Conservation (phyloP, 37 sponge, comb jelly and placozoan genomes). For the Cliona cf. orientalis region DNA sequence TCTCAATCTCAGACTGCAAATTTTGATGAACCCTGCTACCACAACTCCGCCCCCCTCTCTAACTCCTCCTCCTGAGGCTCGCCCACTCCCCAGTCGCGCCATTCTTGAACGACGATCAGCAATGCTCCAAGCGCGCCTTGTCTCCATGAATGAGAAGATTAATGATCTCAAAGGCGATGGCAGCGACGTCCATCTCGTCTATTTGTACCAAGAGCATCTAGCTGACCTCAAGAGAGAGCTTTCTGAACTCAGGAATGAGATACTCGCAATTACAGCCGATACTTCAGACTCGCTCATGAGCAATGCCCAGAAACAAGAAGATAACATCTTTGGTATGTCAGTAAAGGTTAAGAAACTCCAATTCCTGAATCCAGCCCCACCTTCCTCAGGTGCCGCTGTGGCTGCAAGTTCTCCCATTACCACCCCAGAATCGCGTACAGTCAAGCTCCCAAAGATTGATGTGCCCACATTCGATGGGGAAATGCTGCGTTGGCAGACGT, state of each 20-base stretch:
- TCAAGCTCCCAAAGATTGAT: constrained; percentile 46
- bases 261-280: constrained; percentile 7
- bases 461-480: constrained; percentile 42
- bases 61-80: not conserved
- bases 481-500: constrained; percentile 28
- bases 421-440: not conserved
- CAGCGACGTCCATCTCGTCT: constrained; percentile 7
- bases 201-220: constrained; percentile 33
- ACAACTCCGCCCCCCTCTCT: not conserved
- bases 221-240: constrained; percentile 40
- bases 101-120: constrained; percentile 14
- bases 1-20: constrained; percentile 8
- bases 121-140: constrained; percentile 5
- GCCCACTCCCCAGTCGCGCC: not conserved
- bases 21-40: not conserved
- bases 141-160: constrained; percentile 14
- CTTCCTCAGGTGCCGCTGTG: too few relatives aligned
- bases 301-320: constrained; percentile 13
- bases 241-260: constrained; percentile 19
- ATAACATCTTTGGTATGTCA: constrained; percentile 5
- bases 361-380: not conserved
- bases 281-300: constrained; percentile 5
- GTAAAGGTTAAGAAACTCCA: constrained; percentile 26
- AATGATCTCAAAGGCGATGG: constrained; percentile 5
- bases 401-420: not conserved